Evolutionary conservation across 2,113 vertebrate genomes (phyloP), one percentile per base, ranked within the genome.

Genomic region (Ophthalmolycus amberensis): DNA sequence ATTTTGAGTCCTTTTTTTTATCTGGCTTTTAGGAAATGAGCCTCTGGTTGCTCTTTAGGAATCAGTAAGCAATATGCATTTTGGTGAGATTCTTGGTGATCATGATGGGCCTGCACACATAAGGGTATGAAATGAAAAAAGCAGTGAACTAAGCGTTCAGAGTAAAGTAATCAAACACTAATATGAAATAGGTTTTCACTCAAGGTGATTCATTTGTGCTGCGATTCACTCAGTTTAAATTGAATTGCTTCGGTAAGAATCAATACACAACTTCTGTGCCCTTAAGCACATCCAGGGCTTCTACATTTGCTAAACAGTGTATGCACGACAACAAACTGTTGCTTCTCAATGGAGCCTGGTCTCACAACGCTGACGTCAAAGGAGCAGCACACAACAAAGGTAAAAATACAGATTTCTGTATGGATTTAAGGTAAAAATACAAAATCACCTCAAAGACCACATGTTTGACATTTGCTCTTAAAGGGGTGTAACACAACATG

Each of bases 291-390:
- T 38, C 4, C 66, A 20, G 3, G 3, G n/a, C 42, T 34, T 34
- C 34, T 34, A 34, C 38, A 18, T 15, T 32, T 16, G 3, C 16
- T n/a, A 9, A 44, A 52, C 25, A 20, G 11, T 65, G 37, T 42
- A 9, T 40, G 62, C 6, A 29, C 7, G 52, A 29, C 25, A 75
- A 71, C 6, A 11, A 25, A 75, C 32, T 10, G 38, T 58, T 29
- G 42, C 59, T 54, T 63, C 32, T 54, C 8, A 52, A 56, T 75
- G 66, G 71, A 60, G 32, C 40, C 60, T 10, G 10, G 48, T 58
- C 25, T 68, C 22, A 18, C 32, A 52, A 4, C 16, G 12, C 58
- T 74, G 63, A 81, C 27, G 32, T 70, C 75, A 82, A 63, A 64
- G 4, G 7, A 71, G 16, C 14, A 40, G 38, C 11, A 66, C 27